Evolutionary conservation across 2,888 invertebrate species (phyloP).

Genomic region (Harpalus rubripes): DNA sequence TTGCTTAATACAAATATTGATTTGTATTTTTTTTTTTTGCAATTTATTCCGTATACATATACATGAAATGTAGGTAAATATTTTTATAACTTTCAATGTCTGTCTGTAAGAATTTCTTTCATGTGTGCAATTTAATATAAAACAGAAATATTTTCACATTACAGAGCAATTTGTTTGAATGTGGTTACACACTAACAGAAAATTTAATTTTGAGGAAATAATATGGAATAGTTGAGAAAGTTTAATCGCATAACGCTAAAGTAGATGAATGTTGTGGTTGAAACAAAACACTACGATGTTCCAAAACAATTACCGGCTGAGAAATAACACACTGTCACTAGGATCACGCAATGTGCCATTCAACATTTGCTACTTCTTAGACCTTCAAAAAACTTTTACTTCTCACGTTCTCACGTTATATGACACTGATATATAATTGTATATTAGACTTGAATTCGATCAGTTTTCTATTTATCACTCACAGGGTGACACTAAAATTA

Average conservation of each 20-base stretch:
- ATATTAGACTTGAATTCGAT: conserved; percentile 15
- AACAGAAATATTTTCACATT: background rate
- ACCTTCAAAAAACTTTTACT: conserved; percentile 3
- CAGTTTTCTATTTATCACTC: background rate
- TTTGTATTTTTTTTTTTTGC: too few relatives aligned
- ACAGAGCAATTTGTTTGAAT: conserved; percentile 4
- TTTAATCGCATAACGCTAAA: conserved; percentile 41
- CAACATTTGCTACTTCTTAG: conserved; percentile 9
- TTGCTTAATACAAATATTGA: too few relatives aligned
- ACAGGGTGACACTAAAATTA: background rate
- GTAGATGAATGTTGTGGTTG: conserved; percentile 48
- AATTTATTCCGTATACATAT: too few relatives aligned
- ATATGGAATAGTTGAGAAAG: conserved; percentile 30
- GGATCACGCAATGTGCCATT: conserved; percentile 55
- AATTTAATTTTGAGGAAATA: conserved; percentile 25
- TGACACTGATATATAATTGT: conserved; percentile 12
- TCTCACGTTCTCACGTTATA: conserved; percentile 22
- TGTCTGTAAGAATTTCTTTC: background rate
- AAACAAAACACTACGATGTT: conserved; percentile 43
- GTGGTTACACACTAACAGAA: conserved; percentile 31
- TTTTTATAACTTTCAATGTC: background rate
- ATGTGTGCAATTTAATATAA: conserved; percentile 1
- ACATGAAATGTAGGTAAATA: too few relatives aligned
- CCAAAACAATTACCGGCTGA: conserved; percentile 58
- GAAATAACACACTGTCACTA: conserved; percentile 25